Percentiles rank a stretch among this genome's conserved stretches.
Evolutionary conservation across 1,140 invertebrate genomes (phyloP).

Genomic region (Papilio polyxenes): DNA sequence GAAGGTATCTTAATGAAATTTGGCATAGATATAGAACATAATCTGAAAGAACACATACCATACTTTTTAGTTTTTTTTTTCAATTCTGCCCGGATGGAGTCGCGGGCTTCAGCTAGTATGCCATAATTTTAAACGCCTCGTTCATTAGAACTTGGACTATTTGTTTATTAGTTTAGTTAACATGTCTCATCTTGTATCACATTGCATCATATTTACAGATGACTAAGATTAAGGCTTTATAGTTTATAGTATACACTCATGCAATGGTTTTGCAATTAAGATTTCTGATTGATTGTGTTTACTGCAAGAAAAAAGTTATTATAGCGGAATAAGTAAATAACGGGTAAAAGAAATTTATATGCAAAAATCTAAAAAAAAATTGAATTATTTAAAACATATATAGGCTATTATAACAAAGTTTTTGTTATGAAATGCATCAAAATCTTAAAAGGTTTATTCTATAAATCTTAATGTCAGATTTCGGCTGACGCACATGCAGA

Average conservation of each 20-base stretch:
- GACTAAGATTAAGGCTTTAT: not conserved
- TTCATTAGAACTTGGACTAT: not conserved
- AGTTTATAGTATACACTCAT: not conserved
- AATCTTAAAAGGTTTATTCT: not conserved
- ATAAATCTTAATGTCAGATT: constrained; percentile 1
- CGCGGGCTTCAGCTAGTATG: too few relatives aligned
- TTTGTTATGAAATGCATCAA: constrained; percentile 14
- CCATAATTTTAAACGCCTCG: too few relatives aligned
- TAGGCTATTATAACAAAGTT: not conserved
- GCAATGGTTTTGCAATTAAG: not conserved
- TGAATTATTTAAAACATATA: not conserved
- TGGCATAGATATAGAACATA: too few relatives aligned
- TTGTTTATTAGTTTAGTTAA: not conserved
- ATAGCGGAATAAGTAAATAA: not conserved
- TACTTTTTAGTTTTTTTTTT: too few relatives aligned
- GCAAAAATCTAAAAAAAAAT: too few relatives aligned
- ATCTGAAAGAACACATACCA: too few relatives aligned
- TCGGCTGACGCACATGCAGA: constrained; percentile 11
- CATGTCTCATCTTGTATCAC: not conserved
- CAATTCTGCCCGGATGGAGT: too few relatives aligned
- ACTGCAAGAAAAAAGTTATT: not conserved
- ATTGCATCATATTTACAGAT: constrained; percentile 16
- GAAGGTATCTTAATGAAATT: too few relatives aligned
- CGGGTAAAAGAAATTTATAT: not conserved
- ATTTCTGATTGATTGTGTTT: not conserved